Base-by-base conservation (phyloP, 2,888 invertebrate species). In the Orthosia cruda region DNA sequence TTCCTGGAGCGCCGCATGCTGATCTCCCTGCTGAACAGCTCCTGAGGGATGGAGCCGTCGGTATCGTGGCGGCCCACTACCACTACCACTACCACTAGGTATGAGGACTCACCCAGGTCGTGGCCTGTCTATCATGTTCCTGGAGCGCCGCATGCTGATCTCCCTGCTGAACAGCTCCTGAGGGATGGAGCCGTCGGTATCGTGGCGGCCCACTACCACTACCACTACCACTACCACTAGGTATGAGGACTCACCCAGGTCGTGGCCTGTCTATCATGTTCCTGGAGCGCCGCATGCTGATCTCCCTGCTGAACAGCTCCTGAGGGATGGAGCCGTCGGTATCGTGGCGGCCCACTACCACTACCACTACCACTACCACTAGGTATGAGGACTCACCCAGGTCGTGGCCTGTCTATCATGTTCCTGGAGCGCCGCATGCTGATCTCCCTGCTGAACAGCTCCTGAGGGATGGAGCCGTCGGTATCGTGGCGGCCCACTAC, bases 11-110 rank as follows among this genome's bases (percentile, higher is more conserved):
- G 80, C 0, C 96, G 49, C 5, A 93, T 88, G 89, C 97, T 97
- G 81, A 98, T 98, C 93, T 98, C 98, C 77, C 98, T 97, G 55
- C 98, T 97, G 93, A 98, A 98, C 78, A 98, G 95, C 86, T 98
- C 98, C 45, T 97, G 97, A 0, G 98, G 98, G 50, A 98, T 97
- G 70, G 98, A 97, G 71, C 97, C 98, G 92, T 98, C 98, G 0
- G 98, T 98, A 93, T 98, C 98, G 91, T 98, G 98, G 52, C 98
- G 97, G 0, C 99, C n/a, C n/a, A n/a, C n/a, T n/a, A n/a, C n/a
- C n/a, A n/a, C n/a, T n/a, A n/a, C n/a, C n/a, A n/a, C n/a, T n/a
- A n/a, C 99, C 83, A 99, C 98, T 91, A 96, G 83, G 84, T 96
- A 96, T 40, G 96, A 95, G 0, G 96, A 96, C 80, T 96, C 96